Conservation (phyloP, 2,888 invertebrate genomes). For the Agriopis marginaria region DNA sequence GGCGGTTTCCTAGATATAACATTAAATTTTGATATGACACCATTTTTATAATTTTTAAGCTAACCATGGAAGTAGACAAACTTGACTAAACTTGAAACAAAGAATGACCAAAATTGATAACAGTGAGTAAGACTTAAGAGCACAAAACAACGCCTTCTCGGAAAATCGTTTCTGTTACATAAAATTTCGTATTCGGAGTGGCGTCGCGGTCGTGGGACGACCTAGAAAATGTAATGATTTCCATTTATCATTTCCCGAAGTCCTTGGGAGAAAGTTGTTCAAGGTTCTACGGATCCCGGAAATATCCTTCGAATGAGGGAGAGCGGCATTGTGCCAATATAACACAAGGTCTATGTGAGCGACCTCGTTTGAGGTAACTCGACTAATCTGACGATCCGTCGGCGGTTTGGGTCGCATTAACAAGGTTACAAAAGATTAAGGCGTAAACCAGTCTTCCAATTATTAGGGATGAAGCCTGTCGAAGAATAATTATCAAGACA, state of each 20-base stretch:
- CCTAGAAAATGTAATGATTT: slow-evolving; percentile 76
- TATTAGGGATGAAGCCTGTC: slow-evolving; percentile 47
- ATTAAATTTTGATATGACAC: no score
- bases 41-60: not conserved
- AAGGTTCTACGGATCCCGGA: slow-evolving; percentile 72
- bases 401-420: slow-evolving; percentile 58
- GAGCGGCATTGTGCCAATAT: slow-evolving; percentile 58
- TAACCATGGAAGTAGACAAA: no score
- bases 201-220: slow-evolving; percentile 62
- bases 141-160: slow-evolving; percentile 40
- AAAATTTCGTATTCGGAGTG: slow-evolving; percentile 68
- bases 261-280: slow-evolving; percentile 76
- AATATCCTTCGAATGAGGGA: slow-evolving; percentile 68
- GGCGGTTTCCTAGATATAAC: no score
- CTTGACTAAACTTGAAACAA: no score
- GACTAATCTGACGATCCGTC: slow-evolving; percentile 63
- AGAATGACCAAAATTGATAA: no score
- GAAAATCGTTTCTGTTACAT: slow-evolving; percentile 43
- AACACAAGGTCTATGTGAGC: slow-evolving; percentile 63
- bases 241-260: slow-evolving; percentile 74
- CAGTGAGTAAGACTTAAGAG: slow-evolving; percentile 15
- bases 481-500: slow-evolving; percentile 11
- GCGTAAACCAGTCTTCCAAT: slow-evolving; percentile 47
- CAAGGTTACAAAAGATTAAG: slow-evolving; percentile 63
- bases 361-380: slow-evolving; percentile 58